Conservation (phyloP, 2,888 invertebrate genomes). For the Macroteleia sp. region DNA sequence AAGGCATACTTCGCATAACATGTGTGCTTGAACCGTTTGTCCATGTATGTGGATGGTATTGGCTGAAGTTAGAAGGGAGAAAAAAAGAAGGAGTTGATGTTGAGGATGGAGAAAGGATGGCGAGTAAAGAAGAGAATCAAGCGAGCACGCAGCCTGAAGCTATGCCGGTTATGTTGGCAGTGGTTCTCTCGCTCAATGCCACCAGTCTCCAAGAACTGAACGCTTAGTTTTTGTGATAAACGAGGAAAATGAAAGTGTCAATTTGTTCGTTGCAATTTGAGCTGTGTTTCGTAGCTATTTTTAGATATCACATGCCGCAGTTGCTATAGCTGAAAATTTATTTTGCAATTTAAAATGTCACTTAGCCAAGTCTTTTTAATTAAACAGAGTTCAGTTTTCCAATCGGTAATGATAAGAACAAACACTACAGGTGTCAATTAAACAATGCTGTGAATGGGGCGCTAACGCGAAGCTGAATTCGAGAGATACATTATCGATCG, state of each 20-base stretch:
- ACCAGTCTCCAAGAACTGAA: slow-evolving; percentile 43
- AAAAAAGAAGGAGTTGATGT: slow-evolving; percentile 31
- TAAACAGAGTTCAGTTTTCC: too few relatives aligned
- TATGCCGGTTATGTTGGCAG: slow-evolving; percentile 73
- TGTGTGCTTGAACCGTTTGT: slow-evolving; percentile 44
- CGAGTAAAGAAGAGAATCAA: slow-evolving; percentile 60
- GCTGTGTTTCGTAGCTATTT: too few relatives aligned
- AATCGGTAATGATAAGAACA: too few relatives aligned
- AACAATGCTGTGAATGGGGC: neutral
- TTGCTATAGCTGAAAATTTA: too few relatives aligned
- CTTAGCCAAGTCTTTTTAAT: too few relatives aligned
- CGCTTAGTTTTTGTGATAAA: slow-evolving; percentile 34
- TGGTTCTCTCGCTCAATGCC: slow-evolving; percentile 75
- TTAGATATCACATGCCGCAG: too few relatives aligned
- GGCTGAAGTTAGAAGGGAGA: slow-evolving; percentile 30
- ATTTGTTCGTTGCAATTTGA: slow-evolving; percentile 26
- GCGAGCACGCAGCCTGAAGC: slow-evolving; percentile 70
- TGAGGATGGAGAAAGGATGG: slow-evolving; percentile 21
- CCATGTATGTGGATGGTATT: slow-evolving; percentile 58
- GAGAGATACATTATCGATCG: slow-evolving; percentile 41
- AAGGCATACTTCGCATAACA: slow-evolving; percentile 55
- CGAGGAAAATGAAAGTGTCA: slow-evolving; percentile 28
- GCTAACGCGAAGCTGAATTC: slow-evolving; percentile 4
- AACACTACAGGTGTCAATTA: slow-evolving; percentile 18
- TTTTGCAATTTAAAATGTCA: too few relatives aligned